A percentile compares a stretch with the other conserved stretches of the same genome.
Conservation (phyloP, 2,113 vertebrate species). For the Rhabdornis inornatus region DNA sequence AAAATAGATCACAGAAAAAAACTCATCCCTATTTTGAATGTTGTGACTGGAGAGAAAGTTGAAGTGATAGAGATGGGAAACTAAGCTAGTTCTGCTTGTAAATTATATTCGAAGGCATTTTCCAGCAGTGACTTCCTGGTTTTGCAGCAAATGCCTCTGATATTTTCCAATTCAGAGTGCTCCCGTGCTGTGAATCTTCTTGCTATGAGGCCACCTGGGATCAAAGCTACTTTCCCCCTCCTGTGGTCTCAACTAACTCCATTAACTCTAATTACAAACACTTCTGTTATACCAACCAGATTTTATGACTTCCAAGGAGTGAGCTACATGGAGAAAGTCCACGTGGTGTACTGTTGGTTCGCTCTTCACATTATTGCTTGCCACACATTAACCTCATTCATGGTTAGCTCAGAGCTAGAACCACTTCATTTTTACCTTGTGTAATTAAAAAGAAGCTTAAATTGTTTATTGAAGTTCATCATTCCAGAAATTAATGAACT, state of each 20-base stretch:
- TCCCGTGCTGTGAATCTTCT: slow-evolving; percentile 39
- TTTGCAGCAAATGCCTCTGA: slow-evolving; percentile 17
- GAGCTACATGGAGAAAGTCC: neutral
- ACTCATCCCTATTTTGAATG: neutral
- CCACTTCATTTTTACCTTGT: neutral
- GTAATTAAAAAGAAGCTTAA: neutral
- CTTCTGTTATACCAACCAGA: slow-evolving; percentile 28
- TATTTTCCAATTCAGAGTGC: slow-evolving; percentile 24
- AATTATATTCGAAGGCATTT: slow-evolving; percentile 33
- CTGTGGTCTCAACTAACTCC: neutral
- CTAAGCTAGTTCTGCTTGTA: slow-evolving; percentile 17
- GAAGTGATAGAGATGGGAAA: slow-evolving; percentile 24
- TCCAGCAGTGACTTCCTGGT: slow-evolving; percentile 21
- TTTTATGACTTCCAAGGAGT: slow-evolving; percentile 11
- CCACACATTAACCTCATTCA: neutral
- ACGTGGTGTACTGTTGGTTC: neutral
- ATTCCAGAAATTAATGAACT: neutral
- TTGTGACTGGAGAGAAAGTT: neutral
- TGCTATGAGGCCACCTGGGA: slow-evolving; percentile 27
- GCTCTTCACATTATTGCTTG: neutral
- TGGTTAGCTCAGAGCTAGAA: neutral
- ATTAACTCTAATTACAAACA: slow-evolving; percentile 48
- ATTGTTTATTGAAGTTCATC: neutral
- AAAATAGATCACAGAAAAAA: neutral
- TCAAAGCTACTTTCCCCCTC: slow-evolving; percentile 56